Conservation (phyloP, 2,888 invertebrate species). For the Dilophus febrilis region DNA sequence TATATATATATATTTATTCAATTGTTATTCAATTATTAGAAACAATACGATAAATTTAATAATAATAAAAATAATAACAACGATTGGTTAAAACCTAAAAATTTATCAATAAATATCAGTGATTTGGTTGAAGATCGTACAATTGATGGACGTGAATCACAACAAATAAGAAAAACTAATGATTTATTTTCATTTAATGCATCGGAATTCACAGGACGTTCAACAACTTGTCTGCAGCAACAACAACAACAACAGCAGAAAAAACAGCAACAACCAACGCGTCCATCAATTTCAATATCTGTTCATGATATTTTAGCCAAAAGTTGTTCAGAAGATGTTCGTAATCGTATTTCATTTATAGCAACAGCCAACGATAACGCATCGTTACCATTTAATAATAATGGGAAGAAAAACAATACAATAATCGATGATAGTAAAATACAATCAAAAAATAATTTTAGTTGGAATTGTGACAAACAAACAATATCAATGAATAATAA, state of each 20-base stretch:
- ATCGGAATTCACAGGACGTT: conserved; percentile 25
- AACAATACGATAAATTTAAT: too few species aligned
- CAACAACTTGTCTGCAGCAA: conserved; percentile 17
- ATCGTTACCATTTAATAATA: conserved; percentile 22
- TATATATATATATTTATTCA: too few species aligned
- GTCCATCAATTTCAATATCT: not conserved
- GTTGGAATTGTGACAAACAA: not conserved
- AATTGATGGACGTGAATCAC: conserved; percentile 14
- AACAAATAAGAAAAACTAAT: conserved; percentile 15
- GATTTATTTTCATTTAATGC: conserved; percentile 19
- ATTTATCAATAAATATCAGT: conserved; percentile 17
- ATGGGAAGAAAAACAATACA: too few species aligned
- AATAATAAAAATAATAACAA: too few species aligned
- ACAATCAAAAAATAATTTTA: not conserved
- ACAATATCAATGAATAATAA: too few species aligned
- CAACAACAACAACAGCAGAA: too few species aligned
- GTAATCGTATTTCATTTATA: conserved; percentile 10
- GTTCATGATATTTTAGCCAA: conserved; percentile 25
- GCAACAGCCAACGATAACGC: conserved; percentile 9
- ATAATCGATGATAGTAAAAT: conserved; percentile 12
- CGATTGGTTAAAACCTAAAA: too few species aligned
- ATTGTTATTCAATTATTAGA: too few species aligned
- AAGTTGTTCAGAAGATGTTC: conserved; percentile 23
- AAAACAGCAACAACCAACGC: not conserved
- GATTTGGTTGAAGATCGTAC: conserved; percentile 25